phyloP scores from a whole-genome alignment of 2,113 vertebrate genomes.

The Pteropus alecto region DNA sequence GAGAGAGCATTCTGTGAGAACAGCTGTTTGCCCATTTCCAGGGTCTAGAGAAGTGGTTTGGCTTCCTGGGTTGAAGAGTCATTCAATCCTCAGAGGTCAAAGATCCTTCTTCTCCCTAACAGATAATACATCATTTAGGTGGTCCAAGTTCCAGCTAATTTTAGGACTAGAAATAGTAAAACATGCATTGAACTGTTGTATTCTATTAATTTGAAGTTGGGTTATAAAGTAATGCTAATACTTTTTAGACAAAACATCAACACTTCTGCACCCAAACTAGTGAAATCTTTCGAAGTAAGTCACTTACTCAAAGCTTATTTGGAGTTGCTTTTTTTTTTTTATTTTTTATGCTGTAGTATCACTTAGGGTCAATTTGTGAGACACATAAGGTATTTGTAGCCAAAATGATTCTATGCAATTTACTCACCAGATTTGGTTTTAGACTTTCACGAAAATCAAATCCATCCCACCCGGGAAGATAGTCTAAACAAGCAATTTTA shows the following conservation, averaged over 20 bases:
- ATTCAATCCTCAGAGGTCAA: neutral
- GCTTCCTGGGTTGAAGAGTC: neutral
- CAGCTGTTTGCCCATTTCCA: neutral
- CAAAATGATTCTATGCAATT: conserved; percentile 44
- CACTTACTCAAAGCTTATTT: neutral
- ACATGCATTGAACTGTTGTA: neutral
- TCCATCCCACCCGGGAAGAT: neutral
- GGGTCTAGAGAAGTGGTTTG: neutral
- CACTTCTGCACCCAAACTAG: neutral
- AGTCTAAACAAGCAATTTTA: conserved; percentile 41
- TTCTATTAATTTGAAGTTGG: neutral
- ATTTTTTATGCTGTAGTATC: neutral
- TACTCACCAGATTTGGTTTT: conserved; percentile 20
- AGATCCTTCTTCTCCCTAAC: neutral
- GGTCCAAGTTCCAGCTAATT: neutral
- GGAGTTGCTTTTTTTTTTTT: neutral
- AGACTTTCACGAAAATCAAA: neutral
- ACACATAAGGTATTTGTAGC: neutral
- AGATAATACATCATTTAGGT: neutral
- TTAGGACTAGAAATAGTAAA: conserved; percentile 4
- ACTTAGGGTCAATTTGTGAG: neutral
- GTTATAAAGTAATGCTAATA: neutral
- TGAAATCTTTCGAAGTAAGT: neutral
- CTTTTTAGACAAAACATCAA: conserved; percentile 36
- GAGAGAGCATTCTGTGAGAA: neutral